Evolutionary conservation across 2,888 invertebrate genomes (phyloP).

Genomic region (Cosmopolites sordidus): DNA sequence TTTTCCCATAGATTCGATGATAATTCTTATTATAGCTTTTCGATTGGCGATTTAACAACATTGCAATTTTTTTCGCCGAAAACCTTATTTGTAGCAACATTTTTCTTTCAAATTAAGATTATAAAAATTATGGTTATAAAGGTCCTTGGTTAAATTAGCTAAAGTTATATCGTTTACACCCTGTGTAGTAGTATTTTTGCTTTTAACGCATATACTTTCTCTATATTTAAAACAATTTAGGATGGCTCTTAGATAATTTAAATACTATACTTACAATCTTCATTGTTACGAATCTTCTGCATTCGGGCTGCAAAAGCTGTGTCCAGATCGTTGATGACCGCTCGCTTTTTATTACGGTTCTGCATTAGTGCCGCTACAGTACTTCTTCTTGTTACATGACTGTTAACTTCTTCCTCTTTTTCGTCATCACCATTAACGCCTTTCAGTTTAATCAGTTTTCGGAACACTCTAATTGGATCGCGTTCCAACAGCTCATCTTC

Average conservation of each 20-base stretch:
- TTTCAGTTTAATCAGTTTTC: constrained; percentile 76
- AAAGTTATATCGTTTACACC: too few relatives aligned
- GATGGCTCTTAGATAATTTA: neutral
- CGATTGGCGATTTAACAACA: too few relatives aligned
- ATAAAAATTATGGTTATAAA: too few relatives aligned
- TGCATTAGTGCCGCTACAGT: constrained; percentile 76
- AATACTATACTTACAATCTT: constrained; percentile 24
- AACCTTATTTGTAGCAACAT: too few relatives aligned
- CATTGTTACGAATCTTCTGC: constrained; percentile 28
- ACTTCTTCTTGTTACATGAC: constrained; percentile 69
- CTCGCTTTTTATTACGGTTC: constrained; percentile 28
- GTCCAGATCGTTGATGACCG: constrained; percentile 35
- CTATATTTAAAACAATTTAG: too few relatives aligned
- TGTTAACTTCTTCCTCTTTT: constrained; percentile 70
- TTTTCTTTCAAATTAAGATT: too few relatives aligned
- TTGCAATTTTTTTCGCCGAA: too few relatives aligned
- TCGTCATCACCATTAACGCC: constrained; percentile 72
- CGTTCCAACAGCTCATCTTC: constrained; percentile 80
- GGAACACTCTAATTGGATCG: constrained; percentile 86
- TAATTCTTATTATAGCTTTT: too few relatives aligned
- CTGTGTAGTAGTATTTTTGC: too few relatives aligned
- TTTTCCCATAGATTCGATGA: too few relatives aligned
- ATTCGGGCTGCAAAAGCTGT: constrained; percentile 36
- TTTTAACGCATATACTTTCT: too few relatives aligned
- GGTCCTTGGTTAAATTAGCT: too few relatives aligned